Evolutionary conservation across 2,113 vertebrate genomes (phyloP), one percentile per base, ranked within the genome.

Genomic region (western clawed frog (Xenopus tropicalis)): DNA sequence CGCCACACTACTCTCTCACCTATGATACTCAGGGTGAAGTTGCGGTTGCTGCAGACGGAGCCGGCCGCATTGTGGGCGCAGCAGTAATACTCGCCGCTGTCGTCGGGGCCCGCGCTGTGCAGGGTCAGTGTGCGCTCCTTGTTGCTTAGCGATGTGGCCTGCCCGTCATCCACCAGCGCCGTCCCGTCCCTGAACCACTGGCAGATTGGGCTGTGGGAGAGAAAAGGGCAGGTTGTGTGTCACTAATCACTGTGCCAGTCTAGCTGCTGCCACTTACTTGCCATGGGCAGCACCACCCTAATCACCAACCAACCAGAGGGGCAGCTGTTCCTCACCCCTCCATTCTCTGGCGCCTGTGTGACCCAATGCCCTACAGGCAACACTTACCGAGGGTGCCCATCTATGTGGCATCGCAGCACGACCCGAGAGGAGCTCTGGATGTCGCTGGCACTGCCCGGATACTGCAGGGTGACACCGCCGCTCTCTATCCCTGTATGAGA

Each of bases 381-480:
- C 29, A 29, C 94, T 96, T 90, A 99, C 97, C 96, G 93, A 3
- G 96, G 97, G 82, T 99, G 96, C 77, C 97, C 97, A 0, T 98
- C 95, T 12, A 99, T 94, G 77, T 94, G 93, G 79, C 97, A 99
- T 42, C 91, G 93, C 72, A 99, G 82, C 0, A 87, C 90, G 82
- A 99, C 91, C 14, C 87, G 85, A 2, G 90, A 85, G 61, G 93
- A 94, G 43, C 93, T 95, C 86, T 97, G 92, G 79, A 98, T 94
- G 72, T 96, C 95, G 1, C 84, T 86, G 78, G 90, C 57, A 3
- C 84, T 92, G 70, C 79, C 79, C 0, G 95, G 96, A 52, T 96
- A 92, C 85, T 95, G 96, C 85, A 98, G 85, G 54, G 89, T 88
- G 75, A 98, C 94, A 0, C 82, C 87, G 0, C 96, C 97, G 0